Conservation (phyloP, 2,797 vertebrate genomes). For the Knipowitschia caucasica region DNA sequence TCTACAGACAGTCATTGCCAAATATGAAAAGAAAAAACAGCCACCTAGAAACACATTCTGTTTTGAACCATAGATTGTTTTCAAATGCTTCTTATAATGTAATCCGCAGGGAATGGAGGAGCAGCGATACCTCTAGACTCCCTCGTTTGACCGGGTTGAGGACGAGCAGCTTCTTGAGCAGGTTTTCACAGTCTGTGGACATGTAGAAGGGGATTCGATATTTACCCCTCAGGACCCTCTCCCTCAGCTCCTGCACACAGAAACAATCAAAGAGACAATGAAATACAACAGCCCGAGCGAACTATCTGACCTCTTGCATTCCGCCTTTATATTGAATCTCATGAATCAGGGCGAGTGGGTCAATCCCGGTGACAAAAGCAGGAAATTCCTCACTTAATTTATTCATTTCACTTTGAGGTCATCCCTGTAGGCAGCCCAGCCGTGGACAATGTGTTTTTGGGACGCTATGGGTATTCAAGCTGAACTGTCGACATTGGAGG, state of each 20-base stretch:
- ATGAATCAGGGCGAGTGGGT: constrained; percentile 14
- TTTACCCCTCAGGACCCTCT: constrained; percentile 91
- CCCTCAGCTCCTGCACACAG: constrained; percentile 85
- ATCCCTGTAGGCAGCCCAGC: constrained; percentile 17
- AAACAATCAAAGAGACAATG: constrained; percentile 8
- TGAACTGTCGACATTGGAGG: too few species aligned
- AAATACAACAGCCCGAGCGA: not conserved
- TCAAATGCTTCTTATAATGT: too few species aligned
- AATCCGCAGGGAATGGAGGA: too few species aligned
- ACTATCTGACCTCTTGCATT: constrained; percentile 3
- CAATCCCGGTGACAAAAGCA: constrained; percentile 15
- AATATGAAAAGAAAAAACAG: too few species aligned
- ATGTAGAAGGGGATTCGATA: constrained; percentile 98
- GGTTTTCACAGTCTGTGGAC: constrained; percentile 99
- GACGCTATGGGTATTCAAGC: not conserved
- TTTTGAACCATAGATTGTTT: too few species aligned
- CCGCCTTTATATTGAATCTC: constrained; percentile 9
- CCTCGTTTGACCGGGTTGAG: constrained; percentile 93
- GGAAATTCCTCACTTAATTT: constrained; percentile 24
- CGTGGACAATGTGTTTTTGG: not conserved
- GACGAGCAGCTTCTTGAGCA: constrained; percentile 93
- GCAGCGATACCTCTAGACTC: constrained; percentile 85
- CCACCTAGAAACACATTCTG: too few species aligned
- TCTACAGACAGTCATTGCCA: too few species aligned
- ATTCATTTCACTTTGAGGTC: constrained; percentile 16